phyloP scores from a whole-genome alignment of 2,888 invertebrate genomes.

The Ceraclea dissimilis region DNA sequence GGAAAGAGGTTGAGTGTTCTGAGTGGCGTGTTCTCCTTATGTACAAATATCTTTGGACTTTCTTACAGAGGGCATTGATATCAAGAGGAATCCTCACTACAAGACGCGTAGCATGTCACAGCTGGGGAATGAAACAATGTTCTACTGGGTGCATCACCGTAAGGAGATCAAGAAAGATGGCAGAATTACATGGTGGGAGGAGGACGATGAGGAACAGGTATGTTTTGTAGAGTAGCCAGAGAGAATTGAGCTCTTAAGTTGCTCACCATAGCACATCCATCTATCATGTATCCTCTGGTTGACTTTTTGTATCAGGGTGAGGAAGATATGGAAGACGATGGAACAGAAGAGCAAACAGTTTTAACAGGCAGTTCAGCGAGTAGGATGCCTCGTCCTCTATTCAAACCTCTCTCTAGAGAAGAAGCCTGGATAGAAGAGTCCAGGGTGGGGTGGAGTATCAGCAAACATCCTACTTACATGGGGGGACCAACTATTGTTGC shows the following conservation, averaged over 20 bases:
- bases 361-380: neutral
- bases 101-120: neutral
- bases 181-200: slow-evolving; percentile 67
- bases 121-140: slow-evolving; percentile 40
- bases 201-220: slow-evolving; percentile 36
- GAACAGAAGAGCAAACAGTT: neutral
- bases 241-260: too few species aligned
- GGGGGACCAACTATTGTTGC: slow-evolving; percentile 47
- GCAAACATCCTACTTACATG: neutral
- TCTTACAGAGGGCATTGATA: neutral
- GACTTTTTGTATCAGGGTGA: too few species aligned
- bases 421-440: slow-evolving; percentile 46
- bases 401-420: slow-evolving; percentile 66
- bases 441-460: slow-evolving; percentile 61
- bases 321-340: slow-evolving; percentile 2
- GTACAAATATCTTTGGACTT: too few species aligned
- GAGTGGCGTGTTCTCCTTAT: neutral
- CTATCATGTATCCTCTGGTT: too few species aligned
- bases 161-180: slow-evolving; percentile 74
- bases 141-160: slow-evolving; percentile 81
- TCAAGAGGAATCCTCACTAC: neutral
- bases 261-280: too few species aligned
- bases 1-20: neutral
- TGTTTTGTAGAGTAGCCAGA: too few species aligned
- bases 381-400: slow-evolving; percentile 33